These are phyloP conservation scores for Lithophane semibrunnea DNA, from an alignment of 2,888 invertebrate genomes.

Conservation along the genomic window DNA sequence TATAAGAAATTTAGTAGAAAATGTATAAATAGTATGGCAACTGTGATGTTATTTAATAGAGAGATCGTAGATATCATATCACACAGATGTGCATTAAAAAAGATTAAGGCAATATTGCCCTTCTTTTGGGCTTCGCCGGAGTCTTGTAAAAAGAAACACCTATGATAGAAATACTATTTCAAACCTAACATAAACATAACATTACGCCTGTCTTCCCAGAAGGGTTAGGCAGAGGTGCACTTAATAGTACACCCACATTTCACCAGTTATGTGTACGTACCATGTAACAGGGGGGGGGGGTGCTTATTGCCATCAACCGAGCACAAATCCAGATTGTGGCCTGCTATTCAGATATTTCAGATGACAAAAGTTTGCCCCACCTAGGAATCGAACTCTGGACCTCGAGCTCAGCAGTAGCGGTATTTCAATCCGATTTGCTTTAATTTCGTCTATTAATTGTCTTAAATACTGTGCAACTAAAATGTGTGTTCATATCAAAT, in stretches of 20 bases:
- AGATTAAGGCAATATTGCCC: slow-evolving; percentile 1
- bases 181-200: no score
- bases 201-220: no score
- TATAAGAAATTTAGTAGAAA: neutral
- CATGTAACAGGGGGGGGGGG: no score
- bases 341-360: neutral
- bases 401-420: neutral
- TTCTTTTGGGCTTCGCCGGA: neutral
- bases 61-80: slow-evolving; percentile 39
- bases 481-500: slow-evolving; percentile 7
- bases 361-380: neutral
- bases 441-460: neutral
- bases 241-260: no score
- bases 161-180: no score
- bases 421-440: neutral
- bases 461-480: slow-evolving; percentile 5
- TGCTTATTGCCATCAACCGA: neutral
- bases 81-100: slow-evolving; percentile 11
- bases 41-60: slow-evolving; percentile 45
- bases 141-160: no score
- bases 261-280: no score
- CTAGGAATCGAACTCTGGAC: neutral
- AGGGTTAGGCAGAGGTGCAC: no score
- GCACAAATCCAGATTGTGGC: neutral
- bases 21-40: slow-evolving; percentile 52